Conservation (phyloP, 2,888 invertebrate genomes). For the Leptura quadrifasciata region DNA sequence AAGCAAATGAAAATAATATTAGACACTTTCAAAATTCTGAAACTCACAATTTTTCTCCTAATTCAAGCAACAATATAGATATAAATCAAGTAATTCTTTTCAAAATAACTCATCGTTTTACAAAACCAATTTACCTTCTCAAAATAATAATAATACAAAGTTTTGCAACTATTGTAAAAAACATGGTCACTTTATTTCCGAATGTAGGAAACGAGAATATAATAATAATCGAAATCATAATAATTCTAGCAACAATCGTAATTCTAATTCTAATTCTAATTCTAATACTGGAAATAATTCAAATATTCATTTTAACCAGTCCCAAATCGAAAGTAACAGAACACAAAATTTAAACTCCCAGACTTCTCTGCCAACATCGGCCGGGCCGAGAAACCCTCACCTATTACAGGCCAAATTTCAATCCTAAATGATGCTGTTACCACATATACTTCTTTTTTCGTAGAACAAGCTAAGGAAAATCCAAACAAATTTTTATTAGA, state of each 20-base stretch:
- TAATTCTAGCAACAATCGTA: slow-evolving; percentile 17
- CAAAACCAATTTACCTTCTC: not conserved
- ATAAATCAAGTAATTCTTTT: slow-evolving; percentile 4
- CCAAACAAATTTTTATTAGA: slow-evolving; percentile 40
- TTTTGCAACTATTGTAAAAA: slow-evolving; percentile 53
- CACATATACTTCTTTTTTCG: slow-evolving; percentile 20
- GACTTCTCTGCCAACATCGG: slow-evolving; percentile 36
- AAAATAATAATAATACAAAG: slow-evolving; percentile 29
- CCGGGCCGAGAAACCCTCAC: slow-evolving; percentile 34
- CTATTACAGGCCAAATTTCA: slow-evolving; percentile 42
- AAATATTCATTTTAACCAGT: not conserved
- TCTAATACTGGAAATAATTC: slow-evolving; percentile 9
- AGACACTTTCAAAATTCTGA: not conserved
- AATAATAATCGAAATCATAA: slow-evolving; percentile 44
- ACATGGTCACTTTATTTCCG: slow-evolving; percentile 48
- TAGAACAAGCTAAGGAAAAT: slow-evolving; percentile 13
- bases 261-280: not conserved
- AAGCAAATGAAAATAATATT: slow-evolving; percentile 3
- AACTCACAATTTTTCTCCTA: not conserved
- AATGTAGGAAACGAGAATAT: slow-evolving; percentile 52
- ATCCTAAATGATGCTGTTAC: slow-evolving; percentile 38
- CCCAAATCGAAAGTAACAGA: not conserved
- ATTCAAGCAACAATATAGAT: not conserved
- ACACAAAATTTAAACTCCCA: slow-evolving; percentile 29
- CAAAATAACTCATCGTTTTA: slow-evolving; percentile 30